Base-by-base conservation (phyloP, 2,888 invertebrate species). In the Leistus spinibarbis region DNA sequence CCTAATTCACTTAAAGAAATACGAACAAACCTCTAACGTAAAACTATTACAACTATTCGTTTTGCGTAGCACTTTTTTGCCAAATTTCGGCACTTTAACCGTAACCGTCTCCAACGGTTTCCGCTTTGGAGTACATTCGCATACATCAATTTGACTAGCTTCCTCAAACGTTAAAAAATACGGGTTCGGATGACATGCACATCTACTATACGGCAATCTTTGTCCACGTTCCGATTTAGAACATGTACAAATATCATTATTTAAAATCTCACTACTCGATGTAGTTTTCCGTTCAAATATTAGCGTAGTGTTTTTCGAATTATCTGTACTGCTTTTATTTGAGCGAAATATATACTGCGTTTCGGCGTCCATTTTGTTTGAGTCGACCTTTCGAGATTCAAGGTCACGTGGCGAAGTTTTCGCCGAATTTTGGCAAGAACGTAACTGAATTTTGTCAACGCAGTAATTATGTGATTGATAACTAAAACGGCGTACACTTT, bases 31-130 rank as follows among this genome's bases (percentile, higher is more conserved):
- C 40, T 40, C 40, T 40, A 40, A 40, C 13, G 40, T 40, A 2
- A 40, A 40, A 40, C 40, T 40, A 40, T 1, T 40, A 40, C 13
- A 40, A 40, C 40, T 40, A 40, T 40, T 40, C 7, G 40, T 1
- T 40, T 5, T 40, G 5, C 40, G 40, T 5, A 1, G 3, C 7
- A 40, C 40, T 62, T 69, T 74, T 20, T 64, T 54, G 10, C 56
- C 24, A 13, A 69, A 17, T 69, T 66, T 77, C 7, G 80, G 79
- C 5, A 80, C 72, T 77, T 78, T 80, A 2, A 79, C 72, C 66
- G 77, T 76, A 20, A 72, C 57, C 56, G 17, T 65, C 20, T 65
- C 57, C 27, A 72, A 53, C 7, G 57, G 56, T 53, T 40, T 40
- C 16, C 19, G 23, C 10, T 71, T 56, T 63, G 54, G 22, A 7